Base-by-base conservation (phyloP, 2,113 vertebrate genomes). In the Oryzias celebensis region DNA sequence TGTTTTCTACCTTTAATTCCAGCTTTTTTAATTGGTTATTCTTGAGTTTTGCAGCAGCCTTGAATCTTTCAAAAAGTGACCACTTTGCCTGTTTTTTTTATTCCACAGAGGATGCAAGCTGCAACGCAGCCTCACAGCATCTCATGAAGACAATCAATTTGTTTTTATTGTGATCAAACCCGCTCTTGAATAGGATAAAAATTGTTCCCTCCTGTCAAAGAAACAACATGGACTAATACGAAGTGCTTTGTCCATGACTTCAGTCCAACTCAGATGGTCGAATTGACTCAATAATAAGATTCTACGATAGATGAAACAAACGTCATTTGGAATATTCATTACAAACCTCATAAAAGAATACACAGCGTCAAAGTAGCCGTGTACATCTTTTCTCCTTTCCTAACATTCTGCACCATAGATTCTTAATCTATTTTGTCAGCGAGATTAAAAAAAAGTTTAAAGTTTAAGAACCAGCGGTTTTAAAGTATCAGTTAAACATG, bases 221-320 rank as follows among this genome's bases (percentile, higher is more conserved):
- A 46, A 52, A 91, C 91, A 89, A 90, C 90, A 93, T 90, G 84
- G 88, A 91, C 91, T 83, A 86, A 82, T 85, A 78, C 63, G 45
- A 47, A n/a, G 67, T 93, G 94, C 95, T 92, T 93, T 84, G 91
- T 84, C 81, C 89, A 91, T 93, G 91, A 92, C 92, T 82, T 91
- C 91, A 85, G 78, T 89, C 93, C 84, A 92, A 80, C 90, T 85
- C 92, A 90, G 90, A 89, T 88, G 82, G 81, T 54, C 81, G 80
- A 82, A 82, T 80, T 80, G 73, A 83, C 67, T 23, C 58, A 46
- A 63, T 20, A 52, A 65, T 36, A 65, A 16, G 4, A 89, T 90
- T 90, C 73, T 89, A 90, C 90, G 91, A 91, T 89, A 84, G 87
- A 86, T 44, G 3, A 49, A 51, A 61, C 52, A 44, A 10, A 1